Evolutionary conservation across 1,140 invertebrate species (phyloP), one percentile per base, ranked within the genome.

Genomic region (Centruroides sculpturatus): DNA sequence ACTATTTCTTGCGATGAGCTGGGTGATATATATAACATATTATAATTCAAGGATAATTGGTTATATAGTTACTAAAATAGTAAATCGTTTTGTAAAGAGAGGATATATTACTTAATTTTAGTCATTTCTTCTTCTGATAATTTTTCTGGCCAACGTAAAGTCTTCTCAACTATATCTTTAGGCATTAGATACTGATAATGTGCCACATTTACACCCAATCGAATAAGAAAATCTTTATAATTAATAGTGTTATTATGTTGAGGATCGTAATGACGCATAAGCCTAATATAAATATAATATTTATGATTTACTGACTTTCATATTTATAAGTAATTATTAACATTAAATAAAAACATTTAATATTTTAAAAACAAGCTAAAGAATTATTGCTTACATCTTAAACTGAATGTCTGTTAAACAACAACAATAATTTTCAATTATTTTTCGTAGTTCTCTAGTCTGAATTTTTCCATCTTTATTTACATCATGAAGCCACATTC

Each of bases 1-100:
- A 50, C 78, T 93, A 23, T 78, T 86, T 58, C 83, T 83, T 60
- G 85, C 85, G 12, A 85, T 91, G 67, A 78, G 80, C 36, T 97
- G 92, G 92, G 83, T 93, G 47, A 85, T 92, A 65, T 97, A 96
- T 76, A 87, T 94, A 67, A 87, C 89, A 10, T 96, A 92, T 76
- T 97, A 96, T 76, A 94, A 95, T 74, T 95, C 92, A 35, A 81
- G 93, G 65, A 81, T 97, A 5, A 79, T 92, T 61, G 94, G 92
- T 47, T 87, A 87, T 69, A 83, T 97, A 69, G 76, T 95, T 58
- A 95, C 92, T 35, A 85, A 86, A 74, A 78, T 95, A 55, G 79
- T 92, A 35, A 97, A 96, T 76, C 83, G 82, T 70, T 87, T 95
- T 74, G 83, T 89, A 70, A 67, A 68, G 35, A 69, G 70, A 57